These are phyloP conservation scores for Protosalanx chinensis DNA, from an alignment of 2,797 vertebrate species.

Conservation along the genomic window DNA sequence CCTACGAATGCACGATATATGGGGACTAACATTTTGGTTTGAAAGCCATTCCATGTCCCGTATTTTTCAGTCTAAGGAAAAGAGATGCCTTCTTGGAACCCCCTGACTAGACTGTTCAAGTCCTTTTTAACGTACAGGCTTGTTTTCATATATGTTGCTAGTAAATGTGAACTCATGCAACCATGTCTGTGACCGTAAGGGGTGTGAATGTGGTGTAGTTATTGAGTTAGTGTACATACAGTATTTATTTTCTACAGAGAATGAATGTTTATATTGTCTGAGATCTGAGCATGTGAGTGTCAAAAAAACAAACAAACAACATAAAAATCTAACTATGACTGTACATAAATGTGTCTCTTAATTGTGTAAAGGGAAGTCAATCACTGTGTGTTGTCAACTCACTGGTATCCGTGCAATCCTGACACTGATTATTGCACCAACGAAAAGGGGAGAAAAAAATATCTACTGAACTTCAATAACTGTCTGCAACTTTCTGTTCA, in stretches of 20 bases:
- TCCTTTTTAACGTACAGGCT: constrained; percentile 64
- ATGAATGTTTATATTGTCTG: constrained; percentile 82
- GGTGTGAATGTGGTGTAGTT: constrained; percentile 79
- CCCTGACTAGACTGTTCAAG: constrained; percentile 52
- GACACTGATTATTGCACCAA: constrained; percentile 66
- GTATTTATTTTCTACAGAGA: constrained; percentile 86
- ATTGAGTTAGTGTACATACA: constrained; percentile 90
- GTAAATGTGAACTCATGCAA: constrained; percentile 73
- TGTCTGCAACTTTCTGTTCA: constrained; percentile 84
- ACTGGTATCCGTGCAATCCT: constrained; percentile 73
- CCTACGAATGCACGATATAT: constrained; percentile 48
- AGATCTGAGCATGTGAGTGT: constrained; percentile 91
- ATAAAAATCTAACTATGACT: constrained; percentile 55
- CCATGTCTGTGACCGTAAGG: constrained; percentile 70
- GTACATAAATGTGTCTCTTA: constrained; percentile 80
- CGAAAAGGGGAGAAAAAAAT: constrained; percentile 60
- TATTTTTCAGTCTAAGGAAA: constrained; percentile 21
- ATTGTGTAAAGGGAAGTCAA: constrained; percentile 79
- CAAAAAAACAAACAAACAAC: constrained; percentile 56
- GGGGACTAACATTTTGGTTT: not conserved
- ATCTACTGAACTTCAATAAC: constrained; percentile 67
- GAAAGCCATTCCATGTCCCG: not conserved
- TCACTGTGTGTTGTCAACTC: constrained; percentile 79
- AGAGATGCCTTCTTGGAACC: constrained; percentile 35
- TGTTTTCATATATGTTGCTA: constrained; percentile 65